phyloP scores from a whole-genome alignment of 2,113 vertebrate genomes.

The Struthio camelus region DNA sequence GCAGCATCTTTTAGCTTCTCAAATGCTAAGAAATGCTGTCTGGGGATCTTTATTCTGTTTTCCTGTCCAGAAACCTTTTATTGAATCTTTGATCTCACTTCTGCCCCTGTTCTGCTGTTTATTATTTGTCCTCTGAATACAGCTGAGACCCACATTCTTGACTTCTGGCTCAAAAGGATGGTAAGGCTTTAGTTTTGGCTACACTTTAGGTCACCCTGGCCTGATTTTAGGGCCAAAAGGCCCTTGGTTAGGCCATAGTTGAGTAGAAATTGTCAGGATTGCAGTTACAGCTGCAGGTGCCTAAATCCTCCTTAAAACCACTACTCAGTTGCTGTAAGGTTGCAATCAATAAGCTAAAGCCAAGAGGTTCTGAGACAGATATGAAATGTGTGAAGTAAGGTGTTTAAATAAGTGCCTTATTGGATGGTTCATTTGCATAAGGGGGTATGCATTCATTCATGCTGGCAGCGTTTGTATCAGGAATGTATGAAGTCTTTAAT shows the following conservation, averaged over 20 bases:
- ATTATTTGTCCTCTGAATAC: background rate
- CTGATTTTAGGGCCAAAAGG: background rate
- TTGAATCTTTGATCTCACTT: background rate
- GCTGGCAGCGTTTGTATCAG: background rate
- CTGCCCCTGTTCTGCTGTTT: background rate
- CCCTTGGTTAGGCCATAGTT: background rate
- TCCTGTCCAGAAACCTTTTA: background rate
- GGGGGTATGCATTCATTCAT: background rate
- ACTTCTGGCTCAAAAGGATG: background rate
- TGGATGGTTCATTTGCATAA: background rate
- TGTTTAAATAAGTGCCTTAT: background rate
- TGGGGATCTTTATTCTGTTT: background rate
- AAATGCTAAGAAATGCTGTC: background rate
- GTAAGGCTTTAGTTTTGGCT: background rate
- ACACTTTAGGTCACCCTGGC: background rate
- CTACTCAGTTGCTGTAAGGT: background rate
- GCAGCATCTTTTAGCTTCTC: background rate
- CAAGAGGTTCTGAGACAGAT: background rate
- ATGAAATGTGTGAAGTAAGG: background rate
- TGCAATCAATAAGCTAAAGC: background rate
- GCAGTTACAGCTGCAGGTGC: background rate
- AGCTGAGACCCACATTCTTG: background rate
- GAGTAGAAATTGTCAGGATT: background rate
- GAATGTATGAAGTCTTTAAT: slow-evolving; percentile 21
- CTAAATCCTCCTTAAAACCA: background rate